Base-by-base conservation (phyloP, 2,113 vertebrate species). In the Parus major region DNA sequence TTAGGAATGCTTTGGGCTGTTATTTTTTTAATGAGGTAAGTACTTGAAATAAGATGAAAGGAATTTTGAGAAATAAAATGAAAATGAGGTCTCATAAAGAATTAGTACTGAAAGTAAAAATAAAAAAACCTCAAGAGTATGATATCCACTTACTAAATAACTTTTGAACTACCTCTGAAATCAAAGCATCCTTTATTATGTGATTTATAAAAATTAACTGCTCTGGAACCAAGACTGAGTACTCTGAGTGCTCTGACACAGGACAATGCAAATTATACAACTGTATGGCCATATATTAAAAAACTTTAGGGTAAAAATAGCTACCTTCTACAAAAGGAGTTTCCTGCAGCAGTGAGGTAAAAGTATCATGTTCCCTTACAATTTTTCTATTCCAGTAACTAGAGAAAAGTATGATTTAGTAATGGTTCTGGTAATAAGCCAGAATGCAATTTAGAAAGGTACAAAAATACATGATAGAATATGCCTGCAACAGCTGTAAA, bases 381-480 rank as follows among this genome's bases (percentile, higher is more conserved):
- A 24, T 73, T 90, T 88, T 93, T 86, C 42, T 82, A 11, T 77
- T 80, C 28, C 33, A 80, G 35, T 73, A 88, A 86, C 41, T 55
- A 80, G 59, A 76, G 36, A 85, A 94, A 80, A 9, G 23, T 73
- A 70, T 73, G 57, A 57, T 80, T 88, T 77, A 80, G 31, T 87
- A 87, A 87, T 76, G 70, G 46, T n/a, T 88, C 50, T 82, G 61
- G 33, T 82, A 96, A 92, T 76, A 28, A 95, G 46, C 20, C 66
- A 90, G 91, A 96, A 95, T 77, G 61, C 8, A 39, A 82, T 92
- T 92, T 70, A 86, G 77, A 96, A 78, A 90, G 31, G 46, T 73
- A 65, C 28, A 77, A 87, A 93, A 93, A 92, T 83, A 29, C 50
- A 5, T 31, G 9, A 3, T 76, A 86, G 50, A 53, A 88, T 82